phyloP scores from a whole-genome alignment of 2,797 vertebrate genomes.

The Echiichthys vipera region DNA sequence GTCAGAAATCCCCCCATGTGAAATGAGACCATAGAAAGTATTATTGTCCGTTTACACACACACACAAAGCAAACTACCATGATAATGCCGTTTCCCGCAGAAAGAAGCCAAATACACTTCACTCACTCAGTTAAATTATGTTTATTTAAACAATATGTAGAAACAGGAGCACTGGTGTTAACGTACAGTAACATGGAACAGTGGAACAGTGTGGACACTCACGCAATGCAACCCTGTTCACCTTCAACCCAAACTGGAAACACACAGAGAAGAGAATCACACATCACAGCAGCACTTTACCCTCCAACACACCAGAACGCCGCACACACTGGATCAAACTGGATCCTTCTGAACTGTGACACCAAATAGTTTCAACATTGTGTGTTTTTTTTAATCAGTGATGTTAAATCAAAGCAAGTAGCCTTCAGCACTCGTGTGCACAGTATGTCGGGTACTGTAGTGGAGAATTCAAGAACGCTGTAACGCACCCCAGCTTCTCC shows the following conservation, averaged over 20 bases:
- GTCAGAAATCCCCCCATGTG: background rate
- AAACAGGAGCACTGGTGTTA: slow-evolving; percentile 66
- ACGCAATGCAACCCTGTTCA: slow-evolving; percentile 38
- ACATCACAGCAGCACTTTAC: slow-evolving; percentile 50
- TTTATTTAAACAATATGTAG: slow-evolving; percentile 77
- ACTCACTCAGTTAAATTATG: slow-evolving; percentile 42
- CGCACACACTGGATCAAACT: slow-evolving; percentile 4
- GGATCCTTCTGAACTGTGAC: background rate
- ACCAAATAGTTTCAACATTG: slow-evolving; percentile 2
- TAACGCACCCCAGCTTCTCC: background rate
- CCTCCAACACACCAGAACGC: slow-evolving; percentile 32
- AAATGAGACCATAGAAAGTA: background rate
- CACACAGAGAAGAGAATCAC: background rate
- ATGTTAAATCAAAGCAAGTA: slow-evolving; percentile 27
- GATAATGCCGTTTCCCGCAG: background rate
- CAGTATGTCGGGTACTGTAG: background rate
- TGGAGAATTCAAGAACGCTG: background rate
- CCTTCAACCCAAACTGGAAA: slow-evolving; percentile 35
- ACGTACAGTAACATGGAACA: slow-evolving; percentile 40
- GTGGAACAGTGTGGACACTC: slow-evolving; percentile 31
- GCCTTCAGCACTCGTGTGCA: slow-evolving; percentile 2
- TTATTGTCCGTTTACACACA: background rate
- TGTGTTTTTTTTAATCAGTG: slow-evolving; percentile 14
- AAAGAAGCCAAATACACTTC: background rate
- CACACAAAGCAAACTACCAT: background rate